Evolutionary conservation across 2,888 invertebrate species (phyloP), one percentile per base, ranked within the genome.

Genomic region (Parnassius smintheus): DNA sequence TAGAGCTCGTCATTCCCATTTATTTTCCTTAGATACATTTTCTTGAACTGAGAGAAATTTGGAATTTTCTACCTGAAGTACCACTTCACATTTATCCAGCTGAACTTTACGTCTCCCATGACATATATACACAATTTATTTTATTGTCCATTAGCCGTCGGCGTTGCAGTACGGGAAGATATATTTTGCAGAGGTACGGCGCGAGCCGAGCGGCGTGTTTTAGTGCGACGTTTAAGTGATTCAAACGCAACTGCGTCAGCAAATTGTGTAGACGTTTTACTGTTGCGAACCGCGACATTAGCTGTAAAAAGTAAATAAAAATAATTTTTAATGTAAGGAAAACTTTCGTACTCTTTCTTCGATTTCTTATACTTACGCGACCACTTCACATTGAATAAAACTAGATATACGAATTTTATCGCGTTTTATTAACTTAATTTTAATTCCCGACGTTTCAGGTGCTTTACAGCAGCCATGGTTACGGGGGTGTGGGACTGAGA

Each of bases 101-200:
- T 75, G 75, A 76, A 75, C 72, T 74, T 73, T 75, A 72, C 73
- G 73, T 73, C 72, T 68, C 67, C 59, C 64, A 56, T 64, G 64
- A 64, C 64, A 52, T 56, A 64, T 64, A 59, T 64, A 59, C 56
- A 70, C 77, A 77, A 75, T 80, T 78, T 77, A 75, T 77, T 78
- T 79, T 77, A 78, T 78, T 68, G 78, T 74, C 78, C 80, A 77
- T 78, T 80, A 77, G 72, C 71, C 69, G 66, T 67, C 66, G 68
- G 71, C 64, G 70, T 61, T 70, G 73, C 72, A 66, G 64, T 66
- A 63, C 65, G 60, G 56, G 65, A 67, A 73, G 75, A 78, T 80
- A 82, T 77, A 80, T 81, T 75, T 72, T 67, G 70, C 73, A 75
- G 80, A 80, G 77, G 78, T 75, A 74, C 76, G 69, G 71, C 63